phyloP scores from a whole-genome alignment of 1,140 invertebrate species.

The Myzus persicae region DNA sequence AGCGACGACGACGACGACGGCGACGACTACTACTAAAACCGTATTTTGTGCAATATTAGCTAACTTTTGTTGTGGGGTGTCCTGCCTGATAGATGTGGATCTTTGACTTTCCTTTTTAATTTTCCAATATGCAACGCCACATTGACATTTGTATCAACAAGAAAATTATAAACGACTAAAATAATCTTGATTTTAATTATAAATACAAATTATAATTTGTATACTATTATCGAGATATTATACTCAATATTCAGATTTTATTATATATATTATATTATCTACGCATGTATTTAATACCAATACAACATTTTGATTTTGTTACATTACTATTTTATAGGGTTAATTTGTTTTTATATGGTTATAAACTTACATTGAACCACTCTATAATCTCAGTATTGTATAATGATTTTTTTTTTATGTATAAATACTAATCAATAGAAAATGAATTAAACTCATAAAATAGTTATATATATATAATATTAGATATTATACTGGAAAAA shows the following conservation, averaged over 20 bases:
- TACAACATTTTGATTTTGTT: background rate
- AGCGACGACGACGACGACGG: background rate
- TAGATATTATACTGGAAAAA: background rate
- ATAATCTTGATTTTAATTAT: background rate
- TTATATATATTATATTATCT: background rate
- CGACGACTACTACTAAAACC: background rate
- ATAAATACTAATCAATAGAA: background rate
- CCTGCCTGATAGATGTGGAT: background rate
- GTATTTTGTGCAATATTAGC: background rate
- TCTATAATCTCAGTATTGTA: background rate
- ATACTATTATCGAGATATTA: background rate
- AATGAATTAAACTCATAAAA: background rate
- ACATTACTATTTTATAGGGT: background rate
- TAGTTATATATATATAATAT: background rate
- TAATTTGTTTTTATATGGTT: background rate
- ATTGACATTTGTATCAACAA: background rate
- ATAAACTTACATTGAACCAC: background rate
- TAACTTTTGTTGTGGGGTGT: background rate
- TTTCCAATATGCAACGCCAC: background rate
- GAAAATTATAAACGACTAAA: background rate
- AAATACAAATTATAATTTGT: background rate
- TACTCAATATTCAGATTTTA: background rate
- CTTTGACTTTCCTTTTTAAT: background rate
- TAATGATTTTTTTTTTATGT: background rate
- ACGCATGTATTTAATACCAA: too few relatives aligned